phyloP scores from a whole-genome alignment of 2,888 invertebrate species.

The Tanypteryx hageni region DNA sequence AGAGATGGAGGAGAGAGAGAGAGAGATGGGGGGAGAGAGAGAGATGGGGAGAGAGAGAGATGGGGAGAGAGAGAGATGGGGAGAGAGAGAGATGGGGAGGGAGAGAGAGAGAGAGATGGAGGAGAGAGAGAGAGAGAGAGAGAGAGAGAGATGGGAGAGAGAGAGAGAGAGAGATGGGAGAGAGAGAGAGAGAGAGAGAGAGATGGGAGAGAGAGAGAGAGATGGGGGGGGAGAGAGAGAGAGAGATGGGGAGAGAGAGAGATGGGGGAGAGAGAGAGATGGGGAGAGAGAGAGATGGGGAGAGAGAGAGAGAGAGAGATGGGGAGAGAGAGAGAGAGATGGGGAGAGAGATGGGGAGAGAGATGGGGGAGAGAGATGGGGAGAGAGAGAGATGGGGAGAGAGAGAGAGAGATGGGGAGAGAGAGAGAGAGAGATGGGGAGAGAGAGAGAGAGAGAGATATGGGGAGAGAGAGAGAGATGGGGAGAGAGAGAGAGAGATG shows the following conservation, averaged over 20 bases:
- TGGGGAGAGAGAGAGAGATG: not conserved
- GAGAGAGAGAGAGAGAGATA: not conserved
- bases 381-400: not conserved
- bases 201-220: not conserved
- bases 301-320: not conserved
- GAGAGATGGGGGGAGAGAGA: not conserved
- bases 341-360: not conserved
- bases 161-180: not conserved
- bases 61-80: not conserved
- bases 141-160: not conserved
- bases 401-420: not conserved
- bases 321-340: not conserved
- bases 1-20: not conserved
- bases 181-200: not conserved
- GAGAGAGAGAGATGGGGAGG: not conserved
- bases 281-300: not conserved
- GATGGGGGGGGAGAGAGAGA: constrained; percentile 25
- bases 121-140: not conserved
- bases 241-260: not conserved
- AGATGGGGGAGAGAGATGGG: not conserved
- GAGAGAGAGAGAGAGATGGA: not conserved
- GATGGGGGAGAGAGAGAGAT: not conserved
- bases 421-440: too few species aligned
- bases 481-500: not conserved
- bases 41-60: not conserved